These are phyloP conservation scores for Uria aalge DNA, from an alignment of 2,113 vertebrate species.

Conservation along the genomic window DNA sequence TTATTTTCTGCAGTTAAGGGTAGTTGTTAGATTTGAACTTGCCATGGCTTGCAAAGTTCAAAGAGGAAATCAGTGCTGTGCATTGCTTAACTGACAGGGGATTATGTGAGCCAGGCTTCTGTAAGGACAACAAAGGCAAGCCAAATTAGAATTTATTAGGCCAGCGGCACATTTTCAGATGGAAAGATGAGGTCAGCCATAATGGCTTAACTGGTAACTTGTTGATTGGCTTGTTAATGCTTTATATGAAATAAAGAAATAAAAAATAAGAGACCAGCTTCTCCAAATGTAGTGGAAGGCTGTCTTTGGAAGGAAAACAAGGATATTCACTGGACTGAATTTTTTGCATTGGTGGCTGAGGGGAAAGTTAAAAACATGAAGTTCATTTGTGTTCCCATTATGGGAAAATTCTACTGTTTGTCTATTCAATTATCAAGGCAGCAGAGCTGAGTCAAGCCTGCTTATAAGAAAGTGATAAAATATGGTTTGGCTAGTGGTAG, in stretches of 20 bases:
- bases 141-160: background rate
- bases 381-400: background rate
- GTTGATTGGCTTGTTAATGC: background rate
- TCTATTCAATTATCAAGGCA: background rate
- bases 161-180: background rate
- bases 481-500: rapidly evolving
- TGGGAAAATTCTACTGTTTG: background rate
- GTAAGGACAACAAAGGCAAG: background rate
- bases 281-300: background rate
- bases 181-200: background rate
- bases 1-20: background rate
- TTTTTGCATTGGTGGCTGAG: background rate
- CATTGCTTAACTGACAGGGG: background rate
- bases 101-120: background rate
- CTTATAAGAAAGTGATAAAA: background rate
- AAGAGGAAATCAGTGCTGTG: background rate
- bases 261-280: background rate
- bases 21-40: background rate
- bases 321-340: background rate
- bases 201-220: background rate
- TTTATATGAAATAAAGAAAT: background rate
- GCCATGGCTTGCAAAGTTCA: background rate
- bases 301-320: background rate
- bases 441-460: background rate
- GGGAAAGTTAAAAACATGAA: background rate